Conservation (phyloP, 2,113 vertebrate genomes). For the Phycodurus eques region DNA sequence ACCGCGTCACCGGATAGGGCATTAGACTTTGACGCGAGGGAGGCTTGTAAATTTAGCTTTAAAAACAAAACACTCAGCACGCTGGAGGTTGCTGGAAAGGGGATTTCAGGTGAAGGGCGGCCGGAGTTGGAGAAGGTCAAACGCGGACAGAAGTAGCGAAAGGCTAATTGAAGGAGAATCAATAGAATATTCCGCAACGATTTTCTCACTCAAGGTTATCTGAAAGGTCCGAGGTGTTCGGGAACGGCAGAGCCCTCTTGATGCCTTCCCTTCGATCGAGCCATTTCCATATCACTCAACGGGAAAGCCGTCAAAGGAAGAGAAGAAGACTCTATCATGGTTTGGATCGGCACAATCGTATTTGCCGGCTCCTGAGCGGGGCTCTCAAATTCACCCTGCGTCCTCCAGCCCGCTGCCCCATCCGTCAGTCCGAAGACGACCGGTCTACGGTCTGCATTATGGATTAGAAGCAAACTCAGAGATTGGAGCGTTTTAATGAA, state of each 20-base stretch:
- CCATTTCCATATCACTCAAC: constrained; percentile 59
- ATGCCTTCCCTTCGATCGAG: constrained; percentile 41
- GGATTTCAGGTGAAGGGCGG: constrained; percentile 26
- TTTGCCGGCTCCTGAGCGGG: constrained; percentile 49
- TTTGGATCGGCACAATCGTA: constrained; percentile 65
- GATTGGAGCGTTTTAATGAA: constrained; percentile 69
- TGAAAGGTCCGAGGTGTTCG: constrained; percentile 40
- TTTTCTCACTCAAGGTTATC: constrained; percentile 55
- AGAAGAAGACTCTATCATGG: constrained; percentile 55
- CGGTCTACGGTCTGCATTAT: constrained; percentile 27
- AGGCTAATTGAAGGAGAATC: constrained; percentile 38
- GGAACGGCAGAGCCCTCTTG: constrained; percentile 30
- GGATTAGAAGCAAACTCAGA: constrained; percentile 60
- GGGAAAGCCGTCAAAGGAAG: constrained; percentile 57
- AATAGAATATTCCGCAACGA: constrained; percentile 16
- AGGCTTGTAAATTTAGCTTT: constrained; percentile 61
- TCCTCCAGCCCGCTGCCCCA: constrained; percentile 32
- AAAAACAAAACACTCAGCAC: constrained; percentile 46
- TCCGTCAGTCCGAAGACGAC: constrained; percentile 44
- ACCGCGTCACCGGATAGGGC: constrained; percentile 54
- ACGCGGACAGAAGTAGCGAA: constrained; percentile 5
- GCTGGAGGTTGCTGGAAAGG: constrained; percentile 37
- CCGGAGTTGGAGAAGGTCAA: constrained; percentile 37
- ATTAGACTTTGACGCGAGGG: constrained; percentile 46
- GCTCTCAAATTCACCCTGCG: constrained; percentile 46